These are phyloP conservation scores for Metellina segmentata DNA, from an alignment of 2,888 invertebrate species.

Conservation along the genomic window DNA sequence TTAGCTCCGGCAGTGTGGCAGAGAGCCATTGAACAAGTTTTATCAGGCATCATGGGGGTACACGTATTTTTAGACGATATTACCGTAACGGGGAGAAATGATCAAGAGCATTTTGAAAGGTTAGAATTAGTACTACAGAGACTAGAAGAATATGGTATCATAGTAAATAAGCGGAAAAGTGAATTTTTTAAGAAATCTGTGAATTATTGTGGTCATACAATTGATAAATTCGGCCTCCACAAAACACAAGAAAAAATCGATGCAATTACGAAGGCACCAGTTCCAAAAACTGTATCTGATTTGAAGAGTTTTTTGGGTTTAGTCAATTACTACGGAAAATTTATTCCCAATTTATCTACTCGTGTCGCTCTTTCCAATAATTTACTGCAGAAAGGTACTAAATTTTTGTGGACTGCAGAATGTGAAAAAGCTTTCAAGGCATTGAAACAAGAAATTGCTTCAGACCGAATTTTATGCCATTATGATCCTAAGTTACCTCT, in stretches of 20 bases:
- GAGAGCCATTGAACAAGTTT: no score
- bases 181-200: constrained; percentile 17
- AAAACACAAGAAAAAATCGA: constrained; percentile 64
- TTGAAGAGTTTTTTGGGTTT: constrained; percentile 53
- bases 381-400: constrained; percentile 60
- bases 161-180: no score
- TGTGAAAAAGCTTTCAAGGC: constrained; percentile 62
- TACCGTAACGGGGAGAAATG: no score
- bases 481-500: constrained; percentile 78
- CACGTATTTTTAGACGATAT: no score
- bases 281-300: constrained; percentile 59
- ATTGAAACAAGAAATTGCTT: constrained; percentile 53
- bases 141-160: no score
- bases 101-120: no score
- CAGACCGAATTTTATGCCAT: constrained; percentile 77
- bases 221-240: constrained; percentile 62
- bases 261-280: constrained; percentile 55
- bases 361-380: constrained; percentile 58
- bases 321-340: constrained; percentile 38
- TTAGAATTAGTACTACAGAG: no score
- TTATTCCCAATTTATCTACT: constrained; percentile 61
- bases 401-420: constrained; percentile 56
- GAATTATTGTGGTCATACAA: constrained; percentile 61
- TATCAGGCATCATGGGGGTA: no score
- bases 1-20: constrained; percentile 38